Base-by-base conservation (phyloP, 1,140 invertebrate species). In the Nephotettix cincticeps region DNA sequence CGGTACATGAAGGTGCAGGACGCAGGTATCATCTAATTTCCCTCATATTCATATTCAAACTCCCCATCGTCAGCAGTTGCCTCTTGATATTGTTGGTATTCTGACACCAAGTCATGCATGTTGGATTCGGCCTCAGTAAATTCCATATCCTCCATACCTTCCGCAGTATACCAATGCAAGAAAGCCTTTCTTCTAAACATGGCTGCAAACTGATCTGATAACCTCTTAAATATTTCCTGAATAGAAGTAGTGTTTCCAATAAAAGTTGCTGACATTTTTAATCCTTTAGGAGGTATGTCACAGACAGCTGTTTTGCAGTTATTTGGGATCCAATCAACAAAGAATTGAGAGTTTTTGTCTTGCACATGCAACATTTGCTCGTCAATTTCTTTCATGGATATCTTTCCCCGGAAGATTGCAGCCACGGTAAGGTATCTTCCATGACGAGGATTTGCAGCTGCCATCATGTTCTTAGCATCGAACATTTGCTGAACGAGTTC, bases 161-260 rank as follows among this genome's bases (percentile, higher is more conserved):
- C 89, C 89, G 78, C 93, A 90, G 76, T 93, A 90, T 90, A 93
- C 92, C 4, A 90, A 90, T 75, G 91, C 89, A 1, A 88, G 88
- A 9, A 86, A 87, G 79, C 89, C 77, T 90, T 91, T 45, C 88
- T 81, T 87, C 85, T 79, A 81, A 88, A 87, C 87, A 88, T 88
- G 54, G 86, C 83, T 2, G 79, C 80, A 73, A 84, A 84, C 73
- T 85, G 83, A 69, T 84, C 83, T 4, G 79, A 79, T 75, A 76
- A 76, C 78, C 77, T 73, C 79, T 83, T 77, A 68, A 78, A 78
- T 40, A 81, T n/a, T 73, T 76, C 77, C 67, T 81, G 79, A 65
- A 81, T 81, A 6, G 78, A 76, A 0, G 80, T 81, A 2, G 75
- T 54, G 74, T 79, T 76, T 3, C 78, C 79, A 27, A 83, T 77